These are phyloP conservation scores for Lepisosteus oculatus DNA, from an alignment of 2,113 vertebrate genomes.

Conservation along the genomic window DNA sequence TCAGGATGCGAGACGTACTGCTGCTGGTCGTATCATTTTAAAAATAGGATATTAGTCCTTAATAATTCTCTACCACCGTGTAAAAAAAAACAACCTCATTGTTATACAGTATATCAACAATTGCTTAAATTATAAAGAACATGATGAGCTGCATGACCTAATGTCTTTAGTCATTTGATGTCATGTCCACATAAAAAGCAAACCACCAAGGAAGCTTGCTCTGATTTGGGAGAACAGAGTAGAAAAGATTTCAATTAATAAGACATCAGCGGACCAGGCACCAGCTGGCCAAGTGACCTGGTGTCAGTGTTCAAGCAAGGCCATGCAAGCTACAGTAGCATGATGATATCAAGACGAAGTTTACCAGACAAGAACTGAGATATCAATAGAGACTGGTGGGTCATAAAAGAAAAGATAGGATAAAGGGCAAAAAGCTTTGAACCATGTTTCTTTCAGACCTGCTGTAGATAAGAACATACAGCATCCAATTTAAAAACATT, in stretches of 20 bases:
- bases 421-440: not conserved
- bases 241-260: not conserved
- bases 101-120: not conserved
- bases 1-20: too few relatives aligned
- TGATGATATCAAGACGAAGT: not conserved
- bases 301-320: not conserved
- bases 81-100: not conserved
- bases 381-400: not conserved
- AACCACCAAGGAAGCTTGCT: not conserved
- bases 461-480: not conserved
- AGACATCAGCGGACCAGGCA: not conserved
- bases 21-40: too few relatives aligned
- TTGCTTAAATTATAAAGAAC: conserved; percentile 1
- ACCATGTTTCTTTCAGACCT: not conserved
- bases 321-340: not conserved
- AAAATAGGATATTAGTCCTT: not conserved
- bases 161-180: not conserved
- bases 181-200: not conserved
- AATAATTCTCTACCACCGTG: not conserved
- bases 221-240: not conserved
- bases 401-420: not conserved
- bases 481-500: not conserved
- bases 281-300: not conserved
- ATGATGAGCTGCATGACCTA: not conserved
- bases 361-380: not conserved